Evolutionary conservation across 2,888 invertebrate genomes (phyloP).

Genomic region (Mamestra brassicae): DNA sequence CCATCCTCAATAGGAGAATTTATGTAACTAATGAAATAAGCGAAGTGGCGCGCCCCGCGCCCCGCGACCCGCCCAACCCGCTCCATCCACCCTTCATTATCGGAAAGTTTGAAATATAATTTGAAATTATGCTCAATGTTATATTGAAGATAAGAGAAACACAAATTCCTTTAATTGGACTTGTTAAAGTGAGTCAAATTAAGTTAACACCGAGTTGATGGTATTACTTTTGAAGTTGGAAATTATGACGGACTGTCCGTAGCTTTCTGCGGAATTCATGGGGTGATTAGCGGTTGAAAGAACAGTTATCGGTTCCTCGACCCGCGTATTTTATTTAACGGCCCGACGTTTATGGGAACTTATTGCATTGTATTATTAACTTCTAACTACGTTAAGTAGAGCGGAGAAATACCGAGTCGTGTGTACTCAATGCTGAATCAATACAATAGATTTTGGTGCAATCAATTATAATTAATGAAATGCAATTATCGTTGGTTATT

Average conservation of each 20-base stretch:
- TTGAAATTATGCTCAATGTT: slow-evolving; percentile 91
- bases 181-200: slow-evolving; percentile 91
- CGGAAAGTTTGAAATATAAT: slow-evolving; percentile 91
- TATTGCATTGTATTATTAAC: slow-evolving; percentile 75
- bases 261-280: slow-evolving; percentile 78
- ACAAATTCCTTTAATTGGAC: slow-evolving; percentile 91
- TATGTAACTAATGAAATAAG: slow-evolving; percentile 91
- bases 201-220: slow-evolving; percentile 91
- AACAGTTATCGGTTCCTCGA: slow-evolving; percentile 83
- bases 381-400: slow-evolving; percentile 66
- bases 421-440: slow-evolving; percentile 56
- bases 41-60: slow-evolving; percentile 85
- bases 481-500: slow-evolving; percentile 45
- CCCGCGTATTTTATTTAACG: slow-evolving; percentile 80
- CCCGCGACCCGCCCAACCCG: slow-evolving; percentile 78
- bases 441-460: slow-evolving; percentile 60
- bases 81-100: slow-evolving; percentile 90
- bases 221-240: slow-evolving; percentile 90
- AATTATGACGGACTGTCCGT: slow-evolving; percentile 90
- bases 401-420: slow-evolving; percentile 62
- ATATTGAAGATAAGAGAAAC: slow-evolving; percentile 91
- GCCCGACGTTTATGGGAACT: slow-evolving; percentile 80
- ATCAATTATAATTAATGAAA: slow-evolving; percentile 56
- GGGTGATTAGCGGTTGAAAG: slow-evolving; percentile 85
- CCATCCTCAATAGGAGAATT: slow-evolving; percentile 91